These are phyloP conservation scores for Peucedramus taeniatus DNA, from an alignment of 2,113 vertebrate species.

Conservation along the genomic window DNA sequence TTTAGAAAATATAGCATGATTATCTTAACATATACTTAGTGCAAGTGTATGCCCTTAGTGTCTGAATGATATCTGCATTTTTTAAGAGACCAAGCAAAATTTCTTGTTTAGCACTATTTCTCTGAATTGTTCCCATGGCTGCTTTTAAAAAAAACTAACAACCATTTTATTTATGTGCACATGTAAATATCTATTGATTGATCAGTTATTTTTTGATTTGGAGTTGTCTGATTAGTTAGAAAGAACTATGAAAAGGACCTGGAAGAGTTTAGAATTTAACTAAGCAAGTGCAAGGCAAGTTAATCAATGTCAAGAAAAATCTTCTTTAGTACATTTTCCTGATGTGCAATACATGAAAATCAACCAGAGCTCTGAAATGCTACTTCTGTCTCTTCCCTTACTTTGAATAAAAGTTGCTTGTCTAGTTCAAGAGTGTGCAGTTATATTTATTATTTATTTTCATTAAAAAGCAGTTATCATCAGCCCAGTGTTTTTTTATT, in stretches of 20 bases:
- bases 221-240: neutral
- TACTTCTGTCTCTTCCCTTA: neutral
- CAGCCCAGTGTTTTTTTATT: neutral
- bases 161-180: neutral
- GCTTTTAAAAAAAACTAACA: neutral
- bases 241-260: neutral
- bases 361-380: neutral
- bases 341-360: neutral
- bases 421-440: neutral
- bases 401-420: neutral
- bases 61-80: neutral
- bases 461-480: neutral
- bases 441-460: neutral
- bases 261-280: neutral
- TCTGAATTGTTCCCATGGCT: neutral
- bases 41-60: neutral
- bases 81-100: neutral
- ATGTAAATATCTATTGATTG: neutral
- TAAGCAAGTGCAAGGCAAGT: neutral
- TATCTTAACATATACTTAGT: neutral
- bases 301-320: neutral
- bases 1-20: neutral
- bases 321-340: neutral
- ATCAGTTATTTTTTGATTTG: neutral
- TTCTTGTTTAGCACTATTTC: neutral